phyloP scores from a whole-genome alignment of 1,140 invertebrate species.

The Ephestia elutella region DNA sequence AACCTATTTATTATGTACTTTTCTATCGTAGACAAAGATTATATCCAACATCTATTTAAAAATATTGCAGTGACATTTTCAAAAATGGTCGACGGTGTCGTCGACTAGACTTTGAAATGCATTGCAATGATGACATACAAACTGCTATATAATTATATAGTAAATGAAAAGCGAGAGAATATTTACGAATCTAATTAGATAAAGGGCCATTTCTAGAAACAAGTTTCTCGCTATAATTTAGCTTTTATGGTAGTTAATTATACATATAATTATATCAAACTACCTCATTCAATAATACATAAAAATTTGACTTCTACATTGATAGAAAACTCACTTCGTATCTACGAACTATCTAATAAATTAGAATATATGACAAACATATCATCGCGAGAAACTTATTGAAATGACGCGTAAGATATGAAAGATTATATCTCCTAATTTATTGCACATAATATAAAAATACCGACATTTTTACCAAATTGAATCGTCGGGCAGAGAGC shows the following conservation, averaged over 20 bases:
- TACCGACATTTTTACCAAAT: slow-evolving; percentile 28
- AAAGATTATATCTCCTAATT: slow-evolving; percentile 56
- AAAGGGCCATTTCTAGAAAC: background rate
- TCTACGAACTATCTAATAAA: background rate
- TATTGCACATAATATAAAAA: slow-evolving; percentile 68
- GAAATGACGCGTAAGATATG: slow-evolving; percentile 48
- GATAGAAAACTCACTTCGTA: background rate
- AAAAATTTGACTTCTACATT: too few species aligned
- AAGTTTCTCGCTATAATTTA: background rate
- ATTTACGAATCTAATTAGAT: slow-evolving; percentile 59
- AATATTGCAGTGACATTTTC: slow-evolving; percentile 28
- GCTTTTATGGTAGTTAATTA: background rate
- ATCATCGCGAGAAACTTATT: background rate
- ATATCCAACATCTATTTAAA: slow-evolving; percentile 65
- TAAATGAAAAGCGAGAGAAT: slow-evolving; percentile 53
- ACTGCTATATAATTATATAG: slow-evolving; percentile 36
- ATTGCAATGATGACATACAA: slow-evolving; percentile 11
- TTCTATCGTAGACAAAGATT: slow-evolving; percentile 66
- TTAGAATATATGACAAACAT: background rate
- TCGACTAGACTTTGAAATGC: slow-evolving; percentile 23
- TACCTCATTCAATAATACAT: background rate
- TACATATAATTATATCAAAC: background rate
- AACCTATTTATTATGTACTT: slow-evolving; percentile 69
- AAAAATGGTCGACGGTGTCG: slow-evolving; percentile 14
- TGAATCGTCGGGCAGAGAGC: slow-evolving; percentile 36